A percentile compares a stretch with the other conserved stretches of the same genome.
These are phyloP conservation scores for Orthonychiurus folsomi DNA, from an alignment of 2,888 invertebrate species.

Conservation along the genomic window DNA sequence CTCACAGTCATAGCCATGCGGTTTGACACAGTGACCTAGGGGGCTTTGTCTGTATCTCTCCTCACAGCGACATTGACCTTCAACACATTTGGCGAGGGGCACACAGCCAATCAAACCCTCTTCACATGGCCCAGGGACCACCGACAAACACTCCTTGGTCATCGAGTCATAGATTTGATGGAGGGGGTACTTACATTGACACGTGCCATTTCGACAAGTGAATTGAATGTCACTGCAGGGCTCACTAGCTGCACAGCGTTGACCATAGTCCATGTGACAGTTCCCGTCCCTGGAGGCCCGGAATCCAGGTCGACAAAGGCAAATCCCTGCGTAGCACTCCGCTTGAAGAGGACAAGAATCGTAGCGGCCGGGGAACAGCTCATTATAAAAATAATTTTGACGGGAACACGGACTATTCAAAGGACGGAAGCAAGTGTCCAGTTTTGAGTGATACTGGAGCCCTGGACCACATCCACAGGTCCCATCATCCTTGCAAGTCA, in stretches of 20 bases:
- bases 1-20: constrained; percentile 4
- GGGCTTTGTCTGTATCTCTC: constrained; percentile 24
- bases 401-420: not conserved
- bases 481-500: not conserved
- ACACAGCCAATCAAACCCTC: constrained; percentile 1
- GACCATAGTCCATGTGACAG: constrained; percentile 26
- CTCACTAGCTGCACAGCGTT: constrained; percentile 10
- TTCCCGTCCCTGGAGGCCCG: constrained; percentile 23
- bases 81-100: constrained; percentile 5
- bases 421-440: not conserved
- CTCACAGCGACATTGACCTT: constrained; percentile 18
- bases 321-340: constrained; percentile 14
- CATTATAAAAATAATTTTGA: not conserved
- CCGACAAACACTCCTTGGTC: constrained; percentile 18
- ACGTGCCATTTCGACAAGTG: constrained; percentile 24
- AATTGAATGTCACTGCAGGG: constrained; percentile 24
- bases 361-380: not conserved
- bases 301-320: constrained; percentile 23
- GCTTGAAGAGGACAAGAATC: constrained; percentile 4
- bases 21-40: constrained; percentile 13
- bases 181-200: constrained; percentile 26
- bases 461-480: not conserved
- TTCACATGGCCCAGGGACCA: constrained; percentile 28
- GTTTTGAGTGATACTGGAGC: not conserved
- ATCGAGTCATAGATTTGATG: constrained; percentile 27